A percentile compares a stretch with the other conserved stretches of the same genome.
Evolutionary conservation across 2,113 vertebrate genomes (phyloP).

Genomic region (Benitochromis conjunctus): DNA sequence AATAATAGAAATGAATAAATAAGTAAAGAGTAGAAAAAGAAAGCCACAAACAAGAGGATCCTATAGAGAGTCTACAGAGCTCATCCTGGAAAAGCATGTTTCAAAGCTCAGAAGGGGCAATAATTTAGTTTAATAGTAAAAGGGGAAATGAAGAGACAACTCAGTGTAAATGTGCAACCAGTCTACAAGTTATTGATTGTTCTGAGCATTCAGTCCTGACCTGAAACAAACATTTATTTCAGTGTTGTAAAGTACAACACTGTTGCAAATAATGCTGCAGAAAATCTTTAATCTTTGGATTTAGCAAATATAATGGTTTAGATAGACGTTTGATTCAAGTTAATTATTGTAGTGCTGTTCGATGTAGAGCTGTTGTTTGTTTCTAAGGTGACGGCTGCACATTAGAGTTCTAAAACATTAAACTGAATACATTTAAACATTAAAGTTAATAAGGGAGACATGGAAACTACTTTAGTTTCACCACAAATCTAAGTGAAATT

Average conservation of each 20-base stretch:
- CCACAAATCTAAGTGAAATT: neutral
- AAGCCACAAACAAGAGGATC: neutral
- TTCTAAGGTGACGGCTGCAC: neutral
- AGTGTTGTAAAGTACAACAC: neutral
- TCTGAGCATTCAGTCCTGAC: neutral
- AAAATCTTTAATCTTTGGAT: neutral
- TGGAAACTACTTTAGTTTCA: neutral
- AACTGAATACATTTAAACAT: neutral
- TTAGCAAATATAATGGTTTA: neutral
- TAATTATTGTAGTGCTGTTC: neutral
- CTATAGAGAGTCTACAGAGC: neutral
- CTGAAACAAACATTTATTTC: neutral
- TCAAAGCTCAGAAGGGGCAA: neutral
- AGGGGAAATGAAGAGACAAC: neutral
- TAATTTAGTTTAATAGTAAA: neutral
- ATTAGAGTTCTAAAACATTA: neutral
- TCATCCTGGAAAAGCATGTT: neutral
- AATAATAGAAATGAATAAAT: neutral
- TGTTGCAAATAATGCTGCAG: neutral
- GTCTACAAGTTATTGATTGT: neutral
- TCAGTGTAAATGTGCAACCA: neutral
- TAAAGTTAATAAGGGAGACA: neutral
- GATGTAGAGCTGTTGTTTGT: neutral
- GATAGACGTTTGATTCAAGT: neutral
- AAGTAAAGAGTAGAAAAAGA: neutral